These are phyloP conservation scores for Sebastes vulpes DNA, from an alignment of 2,797 vertebrate species.

Conservation along the genomic window DNA sequence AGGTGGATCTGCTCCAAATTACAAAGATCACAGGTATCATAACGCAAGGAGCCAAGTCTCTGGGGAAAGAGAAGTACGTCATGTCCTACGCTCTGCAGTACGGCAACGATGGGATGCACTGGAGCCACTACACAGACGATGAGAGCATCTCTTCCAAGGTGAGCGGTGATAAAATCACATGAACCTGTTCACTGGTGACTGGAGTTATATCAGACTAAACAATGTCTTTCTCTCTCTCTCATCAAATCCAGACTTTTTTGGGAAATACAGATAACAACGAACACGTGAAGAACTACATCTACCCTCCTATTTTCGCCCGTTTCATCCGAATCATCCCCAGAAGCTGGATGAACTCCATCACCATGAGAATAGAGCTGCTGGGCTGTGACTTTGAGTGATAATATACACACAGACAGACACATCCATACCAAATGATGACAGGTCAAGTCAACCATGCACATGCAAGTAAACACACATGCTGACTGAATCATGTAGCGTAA, in stretches of 20 bases:
- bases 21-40: constrained; percentile 95
- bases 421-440: neutral
- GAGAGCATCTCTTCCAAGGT: constrained; percentile 87
- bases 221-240: neutral
- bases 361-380: constrained; percentile 93
- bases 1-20: constrained; percentile 89
- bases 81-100: constrained; percentile 87
- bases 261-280: constrained; percentile 88
- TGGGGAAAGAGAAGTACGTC: constrained; percentile 90
- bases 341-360: constrained; percentile 89
- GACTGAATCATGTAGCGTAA: neutral
- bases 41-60: constrained; percentile 91
- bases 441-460: neutral
- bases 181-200: neutral
- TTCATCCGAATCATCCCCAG: constrained; percentile 92
- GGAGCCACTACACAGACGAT: constrained; percentile 88
- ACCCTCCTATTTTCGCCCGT: constrained; percentile 92
- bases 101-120: constrained; percentile 87
- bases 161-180: constrained; percentile 7
- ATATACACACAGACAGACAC: neutral
- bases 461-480: neutral
- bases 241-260: constrained; percentile 85
- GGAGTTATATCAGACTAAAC: neutral
- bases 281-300: constrained; percentile 91
- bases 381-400: constrained; percentile 91